Evolutionary conservation across 1,140 invertebrate genomes (phyloP).

Genomic region (Parapsyche elsis): DNA sequence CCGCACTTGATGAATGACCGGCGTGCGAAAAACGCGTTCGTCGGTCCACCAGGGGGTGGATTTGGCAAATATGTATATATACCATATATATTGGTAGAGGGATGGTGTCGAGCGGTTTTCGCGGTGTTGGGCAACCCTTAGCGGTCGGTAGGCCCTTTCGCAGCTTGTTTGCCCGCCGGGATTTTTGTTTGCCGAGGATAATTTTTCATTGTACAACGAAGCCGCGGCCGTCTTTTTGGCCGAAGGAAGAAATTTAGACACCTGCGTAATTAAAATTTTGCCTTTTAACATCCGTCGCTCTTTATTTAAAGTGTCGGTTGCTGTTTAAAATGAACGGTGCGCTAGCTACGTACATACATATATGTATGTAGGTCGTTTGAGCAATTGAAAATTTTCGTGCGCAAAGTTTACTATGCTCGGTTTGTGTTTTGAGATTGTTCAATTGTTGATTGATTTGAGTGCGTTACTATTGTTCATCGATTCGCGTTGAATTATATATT

Average conservation of each 20-base stretch:
- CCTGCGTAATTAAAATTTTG: not conserved
- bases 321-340: too few relatives aligned
- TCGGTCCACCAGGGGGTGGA: not conserved
- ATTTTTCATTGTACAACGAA: conserved; percentile 22
- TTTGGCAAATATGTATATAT: too few relatives aligned
- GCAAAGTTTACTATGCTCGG: too few relatives aligned
- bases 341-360: too few relatives aligned
- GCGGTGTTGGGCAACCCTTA: not conserved
- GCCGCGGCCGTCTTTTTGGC: not conserved
- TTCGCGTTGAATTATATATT: too few relatives aligned
- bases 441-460: too few relatives aligned
- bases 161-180: not conserved
- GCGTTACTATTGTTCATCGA: too few relatives aligned
- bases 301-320: too few relatives aligned
- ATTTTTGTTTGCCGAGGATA: conserved; percentile 24
- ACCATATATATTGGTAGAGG: too few relatives aligned
- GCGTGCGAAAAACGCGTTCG: not conserved
- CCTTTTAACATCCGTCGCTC: not conserved
- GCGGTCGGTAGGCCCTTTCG: not conserved
- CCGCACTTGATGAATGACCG: not conserved
- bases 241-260: not conserved
- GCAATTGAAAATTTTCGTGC: too few relatives aligned
- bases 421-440: too few relatives aligned
- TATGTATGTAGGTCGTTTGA: too few relatives aligned
- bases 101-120: conserved; percentile 1